A percentile compares a stretch with the other conserved stretches of the same genome.
Conservation (phyloP, 1,140 invertebrate genomes). For the Periplaneta americana region DNA sequence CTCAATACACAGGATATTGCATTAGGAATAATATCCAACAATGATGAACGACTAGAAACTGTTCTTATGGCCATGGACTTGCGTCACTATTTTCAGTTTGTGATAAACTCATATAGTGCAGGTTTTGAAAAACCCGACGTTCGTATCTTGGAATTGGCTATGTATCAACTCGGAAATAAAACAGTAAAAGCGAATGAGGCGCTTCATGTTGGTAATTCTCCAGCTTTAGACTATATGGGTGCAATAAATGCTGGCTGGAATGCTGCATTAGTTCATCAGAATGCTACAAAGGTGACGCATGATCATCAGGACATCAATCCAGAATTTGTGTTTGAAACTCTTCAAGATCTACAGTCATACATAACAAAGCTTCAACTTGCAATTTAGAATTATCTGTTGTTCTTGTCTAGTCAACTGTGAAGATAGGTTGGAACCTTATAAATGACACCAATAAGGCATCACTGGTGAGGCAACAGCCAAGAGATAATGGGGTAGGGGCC, state of each 20-base stretch:
- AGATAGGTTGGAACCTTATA: no score
- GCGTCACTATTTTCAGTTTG: constrained; percentile 67
- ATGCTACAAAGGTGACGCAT: constrained; percentile 13
- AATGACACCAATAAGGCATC: no score
- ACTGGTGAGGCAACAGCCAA: no score
- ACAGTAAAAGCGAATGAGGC: constrained; percentile 51
- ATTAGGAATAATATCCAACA: constrained; percentile 83
- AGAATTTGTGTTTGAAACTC: not conserved
- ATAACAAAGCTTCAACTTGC: not conserved
- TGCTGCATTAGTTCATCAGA: constrained; percentile 52
- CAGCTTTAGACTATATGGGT: constrained; percentile 68
- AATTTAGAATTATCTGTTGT: no score
- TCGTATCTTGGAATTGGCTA: constrained; percentile 67
- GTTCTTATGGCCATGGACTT: constrained; percentile 61
- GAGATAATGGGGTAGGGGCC: no score
- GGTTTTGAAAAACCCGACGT: constrained; percentile 69
- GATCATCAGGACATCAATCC: not conserved
- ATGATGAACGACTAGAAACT: constrained; percentile 68
- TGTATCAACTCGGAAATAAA: constrained; percentile 39
- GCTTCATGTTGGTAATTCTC: constrained; percentile 76
- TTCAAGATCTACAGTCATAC: not conserved
- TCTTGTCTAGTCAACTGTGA: no score
- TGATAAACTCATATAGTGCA: constrained; percentile 67
- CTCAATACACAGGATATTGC: constrained; percentile 42
- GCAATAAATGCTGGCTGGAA: constrained; percentile 70